Evolutionary conservation across 2,797 vertebrate genomes (phyloP), one percentile per base, ranked within the genome.

Genomic region (Euphonia xanthogaster): DNA sequence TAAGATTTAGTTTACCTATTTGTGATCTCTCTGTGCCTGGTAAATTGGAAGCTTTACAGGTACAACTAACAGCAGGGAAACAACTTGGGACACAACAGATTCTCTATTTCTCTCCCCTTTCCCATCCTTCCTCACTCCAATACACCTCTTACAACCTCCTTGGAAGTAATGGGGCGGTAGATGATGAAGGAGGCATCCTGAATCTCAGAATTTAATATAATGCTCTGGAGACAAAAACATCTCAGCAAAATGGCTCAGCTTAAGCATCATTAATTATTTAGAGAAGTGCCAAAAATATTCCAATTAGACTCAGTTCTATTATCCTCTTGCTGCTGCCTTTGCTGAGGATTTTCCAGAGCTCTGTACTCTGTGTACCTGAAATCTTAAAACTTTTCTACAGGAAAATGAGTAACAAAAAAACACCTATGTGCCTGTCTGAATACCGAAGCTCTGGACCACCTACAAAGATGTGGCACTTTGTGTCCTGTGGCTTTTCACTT

Each of bases 271-370:
- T 89, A 89, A 96, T 91, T 87, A 95, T 89, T 94, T 72, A 89
- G 33, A 71, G 65, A 93, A 79, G 33, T 14, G 42, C 78, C 84
- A 77, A 81, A 93, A 96, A 82, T 65, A 88, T 24, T 92, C 88
- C 61, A 76, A 17, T 90, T 81, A 93, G 62, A 67, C 11, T 28
- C 78, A 63, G 35, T 62, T 39, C 75, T 67, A 24, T 76, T 84
- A 92, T 82, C 37, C 11, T 63, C 55, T 42, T 57, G 35, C 57
- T 92, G 86, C 25, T 91, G 65, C 21, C 47, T 89, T 65, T 15
- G 28, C 37, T 71, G 44, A 77, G 50, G 35, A 79, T 67, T 67
- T 71, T 89, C 12, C 61, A 94, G 44, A 85, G 24, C 57, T 89
- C 48, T 89, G 57, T 66, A 63, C 3, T 12, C 37, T 25, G 8